phyloP scores from a whole-genome alignment of 2,797 vertebrate species.

The Pipistrellus pipistrellus region DNA sequence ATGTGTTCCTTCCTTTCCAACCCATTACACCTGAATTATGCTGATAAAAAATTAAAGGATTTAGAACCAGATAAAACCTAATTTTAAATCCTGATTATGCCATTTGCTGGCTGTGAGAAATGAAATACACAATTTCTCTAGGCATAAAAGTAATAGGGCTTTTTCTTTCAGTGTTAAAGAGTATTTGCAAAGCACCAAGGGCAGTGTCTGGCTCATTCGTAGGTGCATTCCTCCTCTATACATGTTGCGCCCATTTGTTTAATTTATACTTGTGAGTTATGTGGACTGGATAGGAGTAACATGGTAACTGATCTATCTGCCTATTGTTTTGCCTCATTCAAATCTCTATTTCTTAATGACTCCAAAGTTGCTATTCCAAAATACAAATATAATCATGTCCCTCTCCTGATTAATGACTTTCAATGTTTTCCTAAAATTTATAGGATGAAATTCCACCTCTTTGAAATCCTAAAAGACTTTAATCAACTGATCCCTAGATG shows the following conservation, averaged over 20 bases:
- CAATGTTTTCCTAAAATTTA: background rate
- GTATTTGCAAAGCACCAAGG: background rate
- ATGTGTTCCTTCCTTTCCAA: background rate
- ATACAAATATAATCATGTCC: conserved; percentile 20
- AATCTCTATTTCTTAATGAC: background rate
- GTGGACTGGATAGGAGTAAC: background rate
- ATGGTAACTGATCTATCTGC: background rate
- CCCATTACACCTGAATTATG: background rate
- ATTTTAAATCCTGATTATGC: background rate
- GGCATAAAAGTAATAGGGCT: background rate
- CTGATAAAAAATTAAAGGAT: background rate
- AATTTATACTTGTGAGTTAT: background rate
- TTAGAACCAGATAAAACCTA: background rate
- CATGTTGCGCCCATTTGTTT: background rate
- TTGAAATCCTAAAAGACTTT: background rate
- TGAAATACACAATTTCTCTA: conserved; percentile 6
- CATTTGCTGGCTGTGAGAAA: background rate
- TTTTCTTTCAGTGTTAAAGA: background rate
- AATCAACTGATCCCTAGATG: background rate
- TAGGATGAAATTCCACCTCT: background rate
- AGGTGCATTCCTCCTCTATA: background rate
- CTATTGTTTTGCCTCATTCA: background rate
- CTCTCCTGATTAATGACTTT: background rate
- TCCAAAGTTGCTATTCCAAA: background rate
- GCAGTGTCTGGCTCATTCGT: background rate